phyloP scores from a whole-genome alignment of 2,888 invertebrate genomes.

The Epirrita christyi region DNA sequence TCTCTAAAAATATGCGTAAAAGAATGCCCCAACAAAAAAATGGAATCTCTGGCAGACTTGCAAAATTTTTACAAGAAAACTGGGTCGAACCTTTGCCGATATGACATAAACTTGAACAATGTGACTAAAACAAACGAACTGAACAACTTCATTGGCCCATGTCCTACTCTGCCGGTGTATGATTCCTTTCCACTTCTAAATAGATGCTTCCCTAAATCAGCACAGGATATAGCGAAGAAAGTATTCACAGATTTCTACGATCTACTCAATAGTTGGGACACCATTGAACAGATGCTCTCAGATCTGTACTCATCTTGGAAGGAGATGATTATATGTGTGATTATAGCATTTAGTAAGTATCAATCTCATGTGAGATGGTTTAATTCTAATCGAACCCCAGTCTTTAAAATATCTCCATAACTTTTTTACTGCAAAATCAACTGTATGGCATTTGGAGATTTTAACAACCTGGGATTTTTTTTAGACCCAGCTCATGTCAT shows the following conservation, averaged over 20 bases:
- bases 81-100: constrained; percentile 91
- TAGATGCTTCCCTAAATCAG: constrained; percentile 92
- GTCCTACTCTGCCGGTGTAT: constrained; percentile 91
- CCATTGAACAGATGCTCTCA: constrained; percentile 93
- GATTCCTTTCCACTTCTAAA: constrained; percentile 92
- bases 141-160: constrained; percentile 87
- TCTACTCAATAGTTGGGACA: constrained; percentile 94
- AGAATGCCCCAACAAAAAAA: constrained; percentile 90
- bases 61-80: constrained; percentile 89
- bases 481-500: too few species aligned
- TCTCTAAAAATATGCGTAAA: constrained; percentile 96
- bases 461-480: too few species aligned
- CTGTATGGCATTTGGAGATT: too few species aligned
- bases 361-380: too few species aligned
- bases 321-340: constrained; percentile 92
- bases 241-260: constrained; percentile 90
- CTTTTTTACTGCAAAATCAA: too few species aligned
- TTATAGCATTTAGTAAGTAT: constrained; percentile 91
- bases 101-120: constrained; percentile 86
- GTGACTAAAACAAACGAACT: constrained; percentile 68
- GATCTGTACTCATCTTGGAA: constrained; percentile 96
- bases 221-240: constrained; percentile 86
- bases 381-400: too few species aligned
- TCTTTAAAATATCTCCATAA: too few species aligned
- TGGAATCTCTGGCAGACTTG: constrained; percentile 88